Evolutionary conservation across 2,797 vertebrate genomes (phyloP).

Genomic region (Thalassophryne amazonica): DNA sequence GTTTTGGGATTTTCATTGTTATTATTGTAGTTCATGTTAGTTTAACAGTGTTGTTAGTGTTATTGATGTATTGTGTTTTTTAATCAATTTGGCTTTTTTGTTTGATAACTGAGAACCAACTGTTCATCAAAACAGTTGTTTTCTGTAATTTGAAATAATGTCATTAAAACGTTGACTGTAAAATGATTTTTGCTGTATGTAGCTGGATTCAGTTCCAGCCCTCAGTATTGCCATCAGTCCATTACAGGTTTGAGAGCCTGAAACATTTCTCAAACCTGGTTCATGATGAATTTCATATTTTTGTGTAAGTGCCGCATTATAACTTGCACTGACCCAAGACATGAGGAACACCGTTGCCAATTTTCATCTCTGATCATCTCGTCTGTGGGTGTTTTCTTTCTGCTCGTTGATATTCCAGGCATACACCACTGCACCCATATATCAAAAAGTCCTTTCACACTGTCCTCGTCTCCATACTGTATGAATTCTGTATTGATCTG

Average conservation of each 20-base stretch:
- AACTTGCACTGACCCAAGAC: neutral
- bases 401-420: conserved; percentile 39
- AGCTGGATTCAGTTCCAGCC: too few species aligned
- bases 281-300: conserved; percentile 4
- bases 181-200: too few species aligned
- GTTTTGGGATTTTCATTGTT: too few species aligned
- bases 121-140: too few species aligned
- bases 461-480: conserved; percentile 8
- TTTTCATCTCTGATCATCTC: neutral
- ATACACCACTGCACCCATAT: conserved; percentile 27
- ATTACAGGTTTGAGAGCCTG: neutral
- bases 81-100: too few species aligned
- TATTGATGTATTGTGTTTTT: too few species aligned
- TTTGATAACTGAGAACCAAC: too few species aligned
- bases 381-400: conserved; percentile 13
- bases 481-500: conserved; percentile 55
- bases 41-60: too few species aligned
- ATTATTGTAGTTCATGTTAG: too few species aligned
- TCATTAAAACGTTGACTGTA: too few species aligned
- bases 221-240: too few species aligned
- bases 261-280: conserved; percentile 4
- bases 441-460: conserved; percentile 35
- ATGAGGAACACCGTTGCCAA: neutral
- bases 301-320: neutral
- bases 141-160: too few species aligned